phyloP scores from a whole-genome alignment of 2,797 vertebrate species.

The Zenarchopterus dispar region DNA sequence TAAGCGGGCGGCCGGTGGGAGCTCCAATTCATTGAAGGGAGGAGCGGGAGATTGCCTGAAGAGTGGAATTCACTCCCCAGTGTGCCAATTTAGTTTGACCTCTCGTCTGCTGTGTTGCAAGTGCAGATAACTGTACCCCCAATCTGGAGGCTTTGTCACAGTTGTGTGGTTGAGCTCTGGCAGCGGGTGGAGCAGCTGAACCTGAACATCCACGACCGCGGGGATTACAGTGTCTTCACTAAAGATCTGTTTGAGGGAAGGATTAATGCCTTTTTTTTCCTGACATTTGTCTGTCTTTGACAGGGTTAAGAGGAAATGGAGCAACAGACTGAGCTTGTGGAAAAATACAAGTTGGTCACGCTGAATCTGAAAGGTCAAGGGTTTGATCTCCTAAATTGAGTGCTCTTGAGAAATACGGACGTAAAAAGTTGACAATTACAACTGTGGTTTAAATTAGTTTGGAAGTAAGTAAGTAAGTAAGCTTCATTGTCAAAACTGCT shows the following conservation, averaged over 20 bases:
- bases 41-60: constrained; percentile 57
- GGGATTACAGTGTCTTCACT: constrained; percentile 55
- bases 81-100: constrained; percentile 74
- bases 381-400: constrained; percentile 2
- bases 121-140: constrained; percentile 73
- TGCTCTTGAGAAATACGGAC: constrained; percentile 12
- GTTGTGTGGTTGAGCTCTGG: constrained; percentile 53
- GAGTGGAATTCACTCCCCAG: constrained; percentile 64
- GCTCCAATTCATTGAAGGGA: constrained; percentile 55
- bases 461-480: too few species aligned
- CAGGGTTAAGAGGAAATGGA: constrained; percentile 43
- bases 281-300: constrained; percentile 39
- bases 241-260: constrained; percentile 34
- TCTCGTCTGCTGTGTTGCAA: constrained; percentile 52
- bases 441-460: not conserved
- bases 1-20: constrained; percentile 55
- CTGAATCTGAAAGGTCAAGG: constrained; percentile 19
- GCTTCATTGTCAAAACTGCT: too few species aligned
- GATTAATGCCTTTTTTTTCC: constrained; percentile 45
- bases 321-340: constrained; percentile 21
- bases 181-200: constrained; percentile 51
- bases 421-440: not conserved
- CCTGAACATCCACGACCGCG: constrained; percentile 63
- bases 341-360: constrained; percentile 7
- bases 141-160: constrained; percentile 76